phyloP scores from a whole-genome alignment of 2,888 invertebrate genomes.

The Belgica antarctica region DNA sequence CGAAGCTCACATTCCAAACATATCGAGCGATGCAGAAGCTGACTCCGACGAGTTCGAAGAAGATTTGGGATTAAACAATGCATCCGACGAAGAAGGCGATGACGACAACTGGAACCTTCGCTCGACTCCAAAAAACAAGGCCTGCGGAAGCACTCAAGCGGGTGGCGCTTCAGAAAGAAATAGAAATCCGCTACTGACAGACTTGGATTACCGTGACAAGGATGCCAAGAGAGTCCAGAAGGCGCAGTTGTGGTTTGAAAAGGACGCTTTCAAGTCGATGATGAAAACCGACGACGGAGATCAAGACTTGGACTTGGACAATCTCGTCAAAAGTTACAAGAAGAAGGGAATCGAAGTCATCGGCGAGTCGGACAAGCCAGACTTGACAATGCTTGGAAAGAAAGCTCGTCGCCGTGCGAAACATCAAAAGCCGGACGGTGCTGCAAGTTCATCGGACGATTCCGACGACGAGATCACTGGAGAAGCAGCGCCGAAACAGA shows the following conservation, averaged over 20 bases:
- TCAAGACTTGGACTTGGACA: conserved; percentile 77
- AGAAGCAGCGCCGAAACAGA: conserved; percentile 66
- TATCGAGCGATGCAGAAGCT: conserved; percentile 57
- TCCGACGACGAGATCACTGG: conserved; percentile 53
- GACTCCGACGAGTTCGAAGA: conserved; percentile 57
- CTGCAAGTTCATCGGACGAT: conserved; percentile 49
- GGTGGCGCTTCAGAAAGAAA: conserved; percentile 46
- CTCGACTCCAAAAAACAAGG: conserved; percentile 53
- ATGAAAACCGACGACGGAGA: conserved; percentile 84
- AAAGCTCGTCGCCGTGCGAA: conserved; percentile 52
- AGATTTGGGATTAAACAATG: conserved; percentile 43
- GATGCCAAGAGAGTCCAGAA: conserved; percentile 71
- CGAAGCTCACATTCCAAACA: conserved; percentile 51
- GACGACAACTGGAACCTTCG: conserved; percentile 56
- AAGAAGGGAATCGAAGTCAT: conserved; percentile 63
- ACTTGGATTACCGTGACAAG: conserved; percentile 73
- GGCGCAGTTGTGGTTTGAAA: conserved; percentile 84
- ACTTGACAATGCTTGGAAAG: conserved; percentile 49
- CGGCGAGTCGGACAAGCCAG: conserved; percentile 32
- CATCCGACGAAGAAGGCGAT: conserved; percentile 44
- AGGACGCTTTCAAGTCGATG: conserved; percentile 76
- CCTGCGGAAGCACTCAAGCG: conserved; percentile 48
- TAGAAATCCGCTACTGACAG: conserved; percentile 73
- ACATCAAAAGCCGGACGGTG: conserved; percentile 49
- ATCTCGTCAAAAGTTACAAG: conserved; percentile 68